These are phyloP conservation scores for Chydorus sphaericus DNA, from an alignment of 2,888 invertebrate species.

Conservation along the genomic window DNA sequence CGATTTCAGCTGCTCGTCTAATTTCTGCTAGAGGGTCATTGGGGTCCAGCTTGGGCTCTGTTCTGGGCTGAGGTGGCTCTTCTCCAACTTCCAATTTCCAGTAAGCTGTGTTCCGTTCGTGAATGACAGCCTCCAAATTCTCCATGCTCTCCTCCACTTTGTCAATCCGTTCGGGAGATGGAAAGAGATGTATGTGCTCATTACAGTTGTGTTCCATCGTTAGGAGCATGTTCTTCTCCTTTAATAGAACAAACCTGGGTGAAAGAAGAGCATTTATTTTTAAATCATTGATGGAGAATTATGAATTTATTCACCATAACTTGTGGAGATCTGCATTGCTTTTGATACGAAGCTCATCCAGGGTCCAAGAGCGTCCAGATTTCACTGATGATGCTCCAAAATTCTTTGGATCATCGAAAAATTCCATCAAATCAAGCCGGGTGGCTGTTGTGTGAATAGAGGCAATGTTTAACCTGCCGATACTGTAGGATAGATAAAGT, in stretches of 20 bases:
- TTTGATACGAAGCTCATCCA: constrained; percentile 83
- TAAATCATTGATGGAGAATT: neutral
- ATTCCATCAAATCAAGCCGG: constrained; percentile 41
- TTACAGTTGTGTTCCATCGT: constrained; percentile 85
- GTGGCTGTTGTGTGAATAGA: neutral
- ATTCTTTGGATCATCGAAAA: constrained; percentile 73
- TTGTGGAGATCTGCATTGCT: constrained; percentile 92
- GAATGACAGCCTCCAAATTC: constrained; percentile 75
- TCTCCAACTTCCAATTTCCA: constrained; percentile 76
- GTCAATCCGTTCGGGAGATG: constrained; percentile 82
- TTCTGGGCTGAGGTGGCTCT: constrained; percentile 14
- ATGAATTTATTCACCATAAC: constrained; percentile 58
- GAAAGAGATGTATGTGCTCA: constrained; percentile 50
- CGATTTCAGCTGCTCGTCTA: neutral
- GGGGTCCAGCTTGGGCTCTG: neutral
- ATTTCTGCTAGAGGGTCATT: neutral
- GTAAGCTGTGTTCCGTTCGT: constrained; percentile 84
- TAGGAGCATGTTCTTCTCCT: constrained; percentile 91
- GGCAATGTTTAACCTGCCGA: neutral
- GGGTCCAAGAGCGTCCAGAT: constrained; percentile 72
- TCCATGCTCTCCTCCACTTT: constrained; percentile 88
- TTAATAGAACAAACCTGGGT: constrained; percentile 62
- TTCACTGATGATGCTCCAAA: constrained; percentile 61
- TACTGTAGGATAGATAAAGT: neutral
- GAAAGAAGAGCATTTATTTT: too few species aligned